Conservation (phyloP, 2,888 invertebrate species). For the Tethea ocularis region DNA sequence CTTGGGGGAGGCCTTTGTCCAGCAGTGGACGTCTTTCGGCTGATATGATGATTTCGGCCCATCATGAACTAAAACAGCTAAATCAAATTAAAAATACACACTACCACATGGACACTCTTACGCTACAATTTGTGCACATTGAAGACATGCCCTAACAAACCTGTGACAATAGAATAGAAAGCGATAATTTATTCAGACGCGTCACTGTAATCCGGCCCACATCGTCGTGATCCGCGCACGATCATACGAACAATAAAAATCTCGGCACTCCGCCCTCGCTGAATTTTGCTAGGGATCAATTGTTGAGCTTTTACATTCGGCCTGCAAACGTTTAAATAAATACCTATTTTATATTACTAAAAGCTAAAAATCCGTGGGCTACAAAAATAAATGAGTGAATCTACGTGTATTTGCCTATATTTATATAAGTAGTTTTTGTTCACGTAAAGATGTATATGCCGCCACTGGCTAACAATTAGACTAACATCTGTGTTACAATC, state of each 20-base stretch:
- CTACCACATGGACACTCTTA: constrained; percentile 11
- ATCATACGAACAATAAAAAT: constrained; percentile 71
- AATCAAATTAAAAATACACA: constrained; percentile 35
- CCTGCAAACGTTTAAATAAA: background rate
- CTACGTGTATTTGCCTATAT: too few relatives aligned
- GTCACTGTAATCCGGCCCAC: constrained; percentile 55
- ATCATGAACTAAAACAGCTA: constrained; percentile 7
- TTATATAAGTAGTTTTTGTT: too few relatives aligned
- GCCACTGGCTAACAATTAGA: too few relatives aligned
- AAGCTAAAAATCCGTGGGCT: too few relatives aligned
- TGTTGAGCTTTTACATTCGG: constrained; percentile 18
- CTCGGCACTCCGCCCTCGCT: constrained; percentile 48
- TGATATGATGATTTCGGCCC: too few relatives aligned
- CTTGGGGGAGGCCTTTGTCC: too few relatives aligned
- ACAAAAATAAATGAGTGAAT: too few relatives aligned
- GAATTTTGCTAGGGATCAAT: constrained; percentile 24
- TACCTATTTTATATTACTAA: too few relatives aligned
- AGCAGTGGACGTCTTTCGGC: too few relatives aligned
- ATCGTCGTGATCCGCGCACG: constrained; percentile 44
- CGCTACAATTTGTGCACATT: background rate
- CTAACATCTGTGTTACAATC: too few relatives aligned
- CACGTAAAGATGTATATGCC: too few relatives aligned
- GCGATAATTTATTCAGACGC: constrained; percentile 66
- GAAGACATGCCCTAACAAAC: constrained; percentile 25
- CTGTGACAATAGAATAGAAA: constrained; percentile 50